Evolutionary conservation across 37 sponge, comb jelly and placozoan species (phyloP).

Genomic region (Tethya wilhelma): DNA sequence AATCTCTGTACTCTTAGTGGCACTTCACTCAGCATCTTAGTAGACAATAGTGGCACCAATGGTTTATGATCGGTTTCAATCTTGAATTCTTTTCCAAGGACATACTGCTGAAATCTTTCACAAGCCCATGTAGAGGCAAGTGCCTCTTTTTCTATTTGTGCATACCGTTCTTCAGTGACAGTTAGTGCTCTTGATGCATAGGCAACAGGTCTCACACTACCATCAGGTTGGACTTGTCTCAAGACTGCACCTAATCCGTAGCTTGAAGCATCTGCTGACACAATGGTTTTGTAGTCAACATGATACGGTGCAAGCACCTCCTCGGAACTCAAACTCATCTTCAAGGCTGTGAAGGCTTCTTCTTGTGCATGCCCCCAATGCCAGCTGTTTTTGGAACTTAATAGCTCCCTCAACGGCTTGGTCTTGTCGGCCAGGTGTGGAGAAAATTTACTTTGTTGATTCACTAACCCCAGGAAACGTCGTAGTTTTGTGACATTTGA

Average conservation of each 20-base stretch:
- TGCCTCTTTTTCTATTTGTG: too few species aligned
- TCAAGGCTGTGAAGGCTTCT: neutral
- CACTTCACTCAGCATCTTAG: constrained; percentile 5
- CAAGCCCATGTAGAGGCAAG: too few species aligned
- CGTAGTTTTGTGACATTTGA: neutral
- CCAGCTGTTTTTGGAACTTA: neutral
- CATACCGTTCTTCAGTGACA: neutral
- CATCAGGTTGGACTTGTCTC: neutral
- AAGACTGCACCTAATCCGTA: neutral
- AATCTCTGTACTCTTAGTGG: constrained; percentile 16
- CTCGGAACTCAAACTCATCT: neutral
- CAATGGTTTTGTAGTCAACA: neutral
- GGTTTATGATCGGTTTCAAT: constrained; percentile 43
- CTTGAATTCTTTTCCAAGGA: too few species aligned
- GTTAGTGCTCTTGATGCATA: too few species aligned
- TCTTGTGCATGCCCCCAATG: neutral
- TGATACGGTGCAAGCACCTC: neutral
- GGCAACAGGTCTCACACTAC: neutral
- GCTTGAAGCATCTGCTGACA: neutral
- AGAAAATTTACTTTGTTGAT: neutral
- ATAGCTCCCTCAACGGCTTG: neutral
- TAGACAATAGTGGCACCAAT: constrained; percentile 6
- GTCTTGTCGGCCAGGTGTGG: neutral
- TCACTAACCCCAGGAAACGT: neutral
- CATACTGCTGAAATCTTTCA: too few species aligned